Conservation (phyloP, 2,888 invertebrate species). For the Monoplex corrugatus region DNA sequence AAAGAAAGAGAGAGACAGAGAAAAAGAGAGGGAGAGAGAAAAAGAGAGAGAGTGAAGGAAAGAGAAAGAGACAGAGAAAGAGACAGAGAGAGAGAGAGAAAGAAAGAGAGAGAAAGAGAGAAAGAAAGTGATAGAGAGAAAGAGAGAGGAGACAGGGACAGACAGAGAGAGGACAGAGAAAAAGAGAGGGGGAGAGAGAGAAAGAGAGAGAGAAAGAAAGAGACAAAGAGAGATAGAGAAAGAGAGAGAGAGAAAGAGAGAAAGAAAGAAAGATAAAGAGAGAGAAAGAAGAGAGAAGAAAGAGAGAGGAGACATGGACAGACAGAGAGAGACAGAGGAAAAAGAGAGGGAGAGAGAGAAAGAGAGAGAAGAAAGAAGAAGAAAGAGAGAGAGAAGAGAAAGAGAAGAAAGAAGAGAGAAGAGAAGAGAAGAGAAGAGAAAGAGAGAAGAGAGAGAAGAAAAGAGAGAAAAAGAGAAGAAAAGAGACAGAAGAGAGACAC, state of each 20-base stretch:
- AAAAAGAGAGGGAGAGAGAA: constrained; percentile 15
- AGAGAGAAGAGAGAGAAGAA: too few species aligned
- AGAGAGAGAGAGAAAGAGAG: not conserved
- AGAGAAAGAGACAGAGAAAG: not conserved
- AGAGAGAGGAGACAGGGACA: not conserved
- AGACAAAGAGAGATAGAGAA: not conserved
- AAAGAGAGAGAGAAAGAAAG: not conserved
- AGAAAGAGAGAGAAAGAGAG: not conserved
- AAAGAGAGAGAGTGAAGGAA: not conserved
- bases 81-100: not conserved
- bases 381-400: too few species aligned
- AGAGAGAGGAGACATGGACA: too few species aligned
- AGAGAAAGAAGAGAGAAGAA: not conserved
- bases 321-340: too few species aligned
- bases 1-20: constrained; percentile 2
- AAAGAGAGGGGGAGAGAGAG: not conserved
- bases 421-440: too few species aligned
- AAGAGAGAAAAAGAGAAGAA: too few species aligned
- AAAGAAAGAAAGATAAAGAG: not conserved
- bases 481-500: too few species aligned
- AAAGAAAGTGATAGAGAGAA: not conserved
- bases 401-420: too few species aligned
- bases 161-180: not conserved
- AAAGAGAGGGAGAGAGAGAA: too few species aligned
- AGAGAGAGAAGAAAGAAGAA: too few species aligned